Evolutionary conservation across 2,113 vertebrate genomes (phyloP).

Genomic region (Rattus rattus): DNA sequence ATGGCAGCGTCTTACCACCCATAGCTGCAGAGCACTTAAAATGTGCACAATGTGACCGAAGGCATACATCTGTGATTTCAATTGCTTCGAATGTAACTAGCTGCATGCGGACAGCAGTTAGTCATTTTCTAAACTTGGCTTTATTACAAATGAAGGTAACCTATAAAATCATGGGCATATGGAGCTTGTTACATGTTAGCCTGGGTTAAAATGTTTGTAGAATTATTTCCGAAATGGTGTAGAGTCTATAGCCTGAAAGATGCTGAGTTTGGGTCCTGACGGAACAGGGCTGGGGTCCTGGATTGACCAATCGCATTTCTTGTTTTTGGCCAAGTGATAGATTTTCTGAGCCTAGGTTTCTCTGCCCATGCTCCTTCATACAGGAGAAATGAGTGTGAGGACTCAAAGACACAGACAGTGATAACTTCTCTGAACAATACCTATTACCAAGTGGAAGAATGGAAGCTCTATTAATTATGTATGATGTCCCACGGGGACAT

Average conservation of each 20-base stretch:
- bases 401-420: not conserved
- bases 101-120: not conserved
- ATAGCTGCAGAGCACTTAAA: not conserved
- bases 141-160: not conserved
- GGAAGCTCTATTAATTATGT: not conserved
- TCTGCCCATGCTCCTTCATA: not conserved
- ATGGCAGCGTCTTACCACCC: not conserved
- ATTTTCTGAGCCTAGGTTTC: not conserved
- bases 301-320: not conserved
- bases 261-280: not conserved
- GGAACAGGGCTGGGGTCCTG: not conserved
- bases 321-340: not conserved
- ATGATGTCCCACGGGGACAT: not conserved
- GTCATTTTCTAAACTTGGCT: not conserved
- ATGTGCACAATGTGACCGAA: not conserved
- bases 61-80: not conserved
- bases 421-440: not conserved
- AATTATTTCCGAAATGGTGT: not conserved
- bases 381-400: not conserved
- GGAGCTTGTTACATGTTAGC: not conserved
- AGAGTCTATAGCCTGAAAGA: not conserved
- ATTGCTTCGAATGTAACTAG: not conserved
- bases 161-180: not conserved
- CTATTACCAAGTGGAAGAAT: too few species aligned
- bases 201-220: not conserved